Percentiles rank a stretch among this genome's conserved stretches.
These are phyloP conservation scores for Drosophila kohkoa DNA, from an alignment of 1,140 invertebrate genomes.

Conservation along the genomic window DNA sequence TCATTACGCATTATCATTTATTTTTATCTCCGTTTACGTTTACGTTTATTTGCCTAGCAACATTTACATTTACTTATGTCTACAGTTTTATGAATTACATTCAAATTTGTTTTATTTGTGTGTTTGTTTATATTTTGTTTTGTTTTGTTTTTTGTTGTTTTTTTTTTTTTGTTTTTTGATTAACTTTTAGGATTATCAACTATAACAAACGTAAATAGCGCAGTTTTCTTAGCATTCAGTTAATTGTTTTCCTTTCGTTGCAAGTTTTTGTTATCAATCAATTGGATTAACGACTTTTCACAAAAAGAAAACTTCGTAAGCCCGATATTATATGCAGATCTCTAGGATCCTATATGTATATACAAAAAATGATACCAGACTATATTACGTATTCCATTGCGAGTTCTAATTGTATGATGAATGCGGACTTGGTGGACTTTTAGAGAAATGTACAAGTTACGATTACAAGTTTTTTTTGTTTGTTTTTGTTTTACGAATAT, in stretches of 20 bases:
- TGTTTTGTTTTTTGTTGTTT: slow-evolving; percentile 2
- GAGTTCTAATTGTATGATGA: slow-evolving; percentile 54
- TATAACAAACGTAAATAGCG: slow-evolving; percentile 61
- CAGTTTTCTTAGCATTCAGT: slow-evolving; percentile 44
- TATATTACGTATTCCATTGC: slow-evolving; percentile 71
- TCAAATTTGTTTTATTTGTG: slow-evolving; percentile 59
- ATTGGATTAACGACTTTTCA: slow-evolving; percentile 41
- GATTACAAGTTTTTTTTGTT: slow-evolving; percentile 33
- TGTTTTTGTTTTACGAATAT: slow-evolving; percentile 28
- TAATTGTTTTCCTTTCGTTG: not conserved
- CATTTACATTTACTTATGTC: slow-evolving; percentile 75
- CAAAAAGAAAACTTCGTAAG: slow-evolving; percentile 47
- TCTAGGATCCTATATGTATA: slow-evolving; percentile 48
- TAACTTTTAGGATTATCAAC: slow-evolving; percentile 47
- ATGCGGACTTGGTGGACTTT: slow-evolving; percentile 52
- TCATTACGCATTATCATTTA: slow-evolving; percentile 31
- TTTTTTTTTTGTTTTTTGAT: slow-evolving; percentile 21
- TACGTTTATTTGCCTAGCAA: slow-evolving; percentile 69
- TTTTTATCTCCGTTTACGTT: slow-evolving; percentile 32
- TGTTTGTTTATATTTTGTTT: slow-evolving; percentile 17
- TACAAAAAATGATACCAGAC: slow-evolving; percentile 37
- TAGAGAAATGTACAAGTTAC: slow-evolving; percentile 67
- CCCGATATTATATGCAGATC: slow-evolving; percentile 30
- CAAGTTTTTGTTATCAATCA: slow-evolving; percentile 4
- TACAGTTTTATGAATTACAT: slow-evolving; percentile 73